Evolutionary conservation across 2,888 invertebrate genomes (phyloP).

Genomic region (Theretra japonica): DNA sequence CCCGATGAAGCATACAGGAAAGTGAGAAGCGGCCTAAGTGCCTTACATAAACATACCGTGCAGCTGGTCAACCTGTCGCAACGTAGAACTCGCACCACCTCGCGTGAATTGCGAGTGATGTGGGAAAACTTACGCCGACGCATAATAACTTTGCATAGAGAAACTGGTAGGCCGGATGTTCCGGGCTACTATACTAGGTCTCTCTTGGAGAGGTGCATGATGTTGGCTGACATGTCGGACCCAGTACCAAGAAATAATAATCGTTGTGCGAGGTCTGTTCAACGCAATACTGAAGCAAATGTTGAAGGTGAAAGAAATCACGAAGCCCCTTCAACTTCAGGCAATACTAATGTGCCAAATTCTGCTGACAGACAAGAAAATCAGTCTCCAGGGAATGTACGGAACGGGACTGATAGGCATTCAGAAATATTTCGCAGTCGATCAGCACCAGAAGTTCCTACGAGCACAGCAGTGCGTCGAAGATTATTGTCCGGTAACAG

Average conservation of each 20-base stretch:
- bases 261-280: constrained; percentile 13
- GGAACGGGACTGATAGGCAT: neutral
- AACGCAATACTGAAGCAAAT: constrained; percentile 10
- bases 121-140: constrained; percentile 87
- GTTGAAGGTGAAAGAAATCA: constrained; percentile 35
- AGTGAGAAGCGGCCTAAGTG: constrained; percentile 69
- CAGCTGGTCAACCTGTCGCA: constrained; percentile 73
- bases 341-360: constrained; percentile 7
- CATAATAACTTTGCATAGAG: constrained; percentile 81
- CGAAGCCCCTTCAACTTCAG: constrained; percentile 12
- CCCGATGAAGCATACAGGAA: constrained; percentile 73
- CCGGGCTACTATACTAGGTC: constrained; percentile 74
- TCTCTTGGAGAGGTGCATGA: constrained; percentile 75
- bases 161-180: constrained; percentile 70
- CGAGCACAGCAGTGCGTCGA: constrained; percentile 59
- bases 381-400: neutral
- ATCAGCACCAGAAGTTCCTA: constrained; percentile 50
- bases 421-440: constrained; percentile 34
- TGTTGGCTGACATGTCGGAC: constrained; percentile 71
- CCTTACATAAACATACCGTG: constrained; percentile 70
- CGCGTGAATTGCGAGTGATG: constrained; percentile 86
- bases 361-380: neutral
- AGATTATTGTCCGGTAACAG: constrained; percentile 61
- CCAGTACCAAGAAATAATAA: constrained; percentile 50
- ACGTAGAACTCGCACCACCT: constrained; percentile 68